Evolutionary conservation across 2,113 vertebrate genomes (phyloP).

Genomic region (Loxodonta africana): DNA sequence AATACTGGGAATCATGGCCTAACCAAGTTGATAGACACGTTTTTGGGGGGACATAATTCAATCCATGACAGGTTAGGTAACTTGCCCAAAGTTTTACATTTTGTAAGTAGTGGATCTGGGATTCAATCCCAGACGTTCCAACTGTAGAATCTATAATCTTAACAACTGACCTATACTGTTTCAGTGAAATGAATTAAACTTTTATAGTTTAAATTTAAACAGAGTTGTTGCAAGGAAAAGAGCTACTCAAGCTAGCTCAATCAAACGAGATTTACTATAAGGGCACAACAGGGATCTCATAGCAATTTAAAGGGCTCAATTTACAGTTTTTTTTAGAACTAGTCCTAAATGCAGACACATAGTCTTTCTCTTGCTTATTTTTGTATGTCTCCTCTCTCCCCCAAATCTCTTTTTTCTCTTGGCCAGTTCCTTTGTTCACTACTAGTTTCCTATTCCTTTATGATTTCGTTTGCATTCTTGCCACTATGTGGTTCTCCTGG

Average conservation of each 20-base stretch:
- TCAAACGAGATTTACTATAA: not conserved
- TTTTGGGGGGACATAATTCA: too few relatives aligned
- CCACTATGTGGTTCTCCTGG: not conserved
- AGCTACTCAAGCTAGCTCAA: not conserved
- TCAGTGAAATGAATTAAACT: slow-evolving; percentile 21
- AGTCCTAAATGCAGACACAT: not conserved
- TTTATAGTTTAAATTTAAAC: slow-evolving; percentile 51
- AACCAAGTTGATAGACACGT: too few relatives aligned
- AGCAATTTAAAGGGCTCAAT: not conserved
- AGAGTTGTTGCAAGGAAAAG: not conserved
- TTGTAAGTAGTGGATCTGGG: not conserved
- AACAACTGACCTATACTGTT: not conserved
- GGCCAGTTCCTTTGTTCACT: not conserved
- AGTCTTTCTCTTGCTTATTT: not conserved
- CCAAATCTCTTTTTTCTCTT: not conserved
- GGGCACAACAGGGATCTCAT: not conserved
- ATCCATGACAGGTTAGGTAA: not conserved
- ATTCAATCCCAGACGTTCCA: not conserved
- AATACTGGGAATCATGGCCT: too few relatives aligned
- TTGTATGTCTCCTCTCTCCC: not conserved
- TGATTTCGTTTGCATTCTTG: not conserved
- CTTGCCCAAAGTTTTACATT: not conserved
- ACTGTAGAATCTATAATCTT: not conserved
- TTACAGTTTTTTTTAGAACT: not conserved
- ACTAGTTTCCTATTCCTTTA: not conserved